phyloP scores from a whole-genome alignment of 2,113 vertebrate species.

The Chelonoidis abingdonii region DNA sequence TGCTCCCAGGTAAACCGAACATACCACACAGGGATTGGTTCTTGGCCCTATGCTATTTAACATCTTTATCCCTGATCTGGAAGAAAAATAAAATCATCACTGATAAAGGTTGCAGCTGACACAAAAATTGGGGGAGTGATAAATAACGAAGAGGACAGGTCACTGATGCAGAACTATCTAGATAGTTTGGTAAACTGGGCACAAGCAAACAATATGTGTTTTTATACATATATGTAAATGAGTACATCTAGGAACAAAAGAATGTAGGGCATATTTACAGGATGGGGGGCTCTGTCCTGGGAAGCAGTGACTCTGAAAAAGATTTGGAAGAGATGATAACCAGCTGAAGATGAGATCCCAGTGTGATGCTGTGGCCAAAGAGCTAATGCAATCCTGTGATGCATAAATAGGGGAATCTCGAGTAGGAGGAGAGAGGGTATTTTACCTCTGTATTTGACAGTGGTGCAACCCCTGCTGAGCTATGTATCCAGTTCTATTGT shows the following conservation, averaged over 20 bases:
- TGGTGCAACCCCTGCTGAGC: neutral
- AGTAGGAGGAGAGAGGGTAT: neutral
- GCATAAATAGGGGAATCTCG: neutral
- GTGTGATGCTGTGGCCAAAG: neutral
- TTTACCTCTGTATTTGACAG: neutral
- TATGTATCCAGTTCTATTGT: neutral
- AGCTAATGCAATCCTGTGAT: neutral
- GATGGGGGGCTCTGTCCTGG: neutral
- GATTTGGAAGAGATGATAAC: neutral
- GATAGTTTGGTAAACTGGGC: neutral
- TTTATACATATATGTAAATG: neutral
- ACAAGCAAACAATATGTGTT: neutral
- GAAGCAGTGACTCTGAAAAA: neutral
- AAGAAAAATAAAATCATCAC: neutral
- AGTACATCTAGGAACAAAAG: neutral
- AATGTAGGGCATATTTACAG: neutral
- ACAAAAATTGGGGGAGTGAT: neutral
- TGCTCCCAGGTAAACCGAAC: constrained; percentile 82
- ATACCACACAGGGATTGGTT: neutral
- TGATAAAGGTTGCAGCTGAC: neutral
- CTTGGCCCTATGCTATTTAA: neutral
- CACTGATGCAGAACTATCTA: neutral
- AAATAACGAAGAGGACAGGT: neutral
- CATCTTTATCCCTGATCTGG: neutral
- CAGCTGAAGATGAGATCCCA: neutral